Conservation (phyloP, 1,140 invertebrate species). For the Grapholita molesta region DNA sequence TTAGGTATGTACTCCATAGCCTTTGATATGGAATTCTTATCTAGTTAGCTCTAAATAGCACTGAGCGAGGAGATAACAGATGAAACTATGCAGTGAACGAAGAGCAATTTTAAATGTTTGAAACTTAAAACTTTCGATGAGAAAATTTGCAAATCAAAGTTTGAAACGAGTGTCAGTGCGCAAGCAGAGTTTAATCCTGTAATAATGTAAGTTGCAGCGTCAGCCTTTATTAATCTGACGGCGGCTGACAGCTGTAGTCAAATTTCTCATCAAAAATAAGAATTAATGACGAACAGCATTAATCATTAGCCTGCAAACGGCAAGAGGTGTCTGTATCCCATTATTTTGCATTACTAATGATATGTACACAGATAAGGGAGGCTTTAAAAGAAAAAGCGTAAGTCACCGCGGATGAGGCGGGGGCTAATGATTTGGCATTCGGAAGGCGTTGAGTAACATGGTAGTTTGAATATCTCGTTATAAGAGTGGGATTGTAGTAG, state of each 20-base stretch:
- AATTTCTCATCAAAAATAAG: conserved; percentile 78
- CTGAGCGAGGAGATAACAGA: not conserved
- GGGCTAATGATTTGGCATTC: conserved; percentile 28
- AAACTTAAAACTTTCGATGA: not conserved
- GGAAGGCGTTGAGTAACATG: conserved; percentile 20
- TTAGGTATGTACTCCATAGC: conserved; percentile 47
- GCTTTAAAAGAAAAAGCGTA: conserved; percentile 56
- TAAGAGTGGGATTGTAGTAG: not conserved
- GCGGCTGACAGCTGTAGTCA: conserved; percentile 74
- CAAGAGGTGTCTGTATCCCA: conserved; percentile 76
- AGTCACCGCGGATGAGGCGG: conserved; percentile 37
- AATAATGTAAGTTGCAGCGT: conserved; percentile 69
- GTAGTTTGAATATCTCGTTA: not conserved
- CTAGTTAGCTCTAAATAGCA: not conserved
- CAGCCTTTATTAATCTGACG: conserved; percentile 75
- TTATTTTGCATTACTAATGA: conserved; percentile 78
- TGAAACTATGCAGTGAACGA: not conserved
- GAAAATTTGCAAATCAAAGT: conserved; percentile 12
- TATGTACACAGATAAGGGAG: conserved; percentile 73
- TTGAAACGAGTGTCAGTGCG: conserved; percentile 4
- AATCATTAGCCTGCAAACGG: conserved; percentile 75
- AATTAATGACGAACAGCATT: conserved; percentile 75
- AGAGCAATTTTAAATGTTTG: not conserved
- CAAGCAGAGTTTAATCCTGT: conserved; percentile 43
- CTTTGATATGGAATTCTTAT: conserved; percentile 40